Evolutionary conservation across 2,113 vertebrate species (phyloP), one percentile per base, ranked within the genome.

Genomic region (Zosterops borbonicus): DNA sequence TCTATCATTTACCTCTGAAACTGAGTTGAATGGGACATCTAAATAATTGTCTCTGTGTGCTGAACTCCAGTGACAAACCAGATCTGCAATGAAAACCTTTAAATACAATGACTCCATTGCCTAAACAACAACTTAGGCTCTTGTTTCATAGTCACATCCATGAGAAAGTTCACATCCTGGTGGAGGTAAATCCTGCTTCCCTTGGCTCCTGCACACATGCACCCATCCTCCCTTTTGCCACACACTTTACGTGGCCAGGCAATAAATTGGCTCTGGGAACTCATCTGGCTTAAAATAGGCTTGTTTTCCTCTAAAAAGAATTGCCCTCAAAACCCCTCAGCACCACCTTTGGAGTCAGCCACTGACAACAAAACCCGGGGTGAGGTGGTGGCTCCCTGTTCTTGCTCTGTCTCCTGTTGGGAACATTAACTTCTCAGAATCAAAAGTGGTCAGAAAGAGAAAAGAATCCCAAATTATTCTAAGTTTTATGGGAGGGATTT

Each of bases 121-220:
- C 83, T 86, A 74, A 83, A 77, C 33, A 56, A 4, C 35, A 71
- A 1, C 9, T 41, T 64, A 59, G 22, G 11, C 4, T 80, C 63
- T 59, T 79, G 27, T 53, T 86, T 41, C 53, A 41, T 7, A n/a
- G 59, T 60, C 50, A n/a, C 2, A 1, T 76, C 56, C 35, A 62
- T 77, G 52, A 86, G 59, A 42, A 63, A 73, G 11, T 25, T 83
- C 41, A 82, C 28, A 75, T 70, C 37, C 17, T 81, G 53, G 4
- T 69, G n/a, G 60, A 81, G 28, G 4, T 20, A 71, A 37, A 65
- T 49, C 73, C 22, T 6, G 2, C 23, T 78, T 15, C 13, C 8
- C 42, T 28, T 0, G 0, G 13, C 47, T 82, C 21, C 35, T 1
- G 0, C 14, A 50, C 47, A 42, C 8, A 5, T 20, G 12, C 35